Conservation (phyloP, 2,888 invertebrate species). For the Drosophila phalerata region DNA sequence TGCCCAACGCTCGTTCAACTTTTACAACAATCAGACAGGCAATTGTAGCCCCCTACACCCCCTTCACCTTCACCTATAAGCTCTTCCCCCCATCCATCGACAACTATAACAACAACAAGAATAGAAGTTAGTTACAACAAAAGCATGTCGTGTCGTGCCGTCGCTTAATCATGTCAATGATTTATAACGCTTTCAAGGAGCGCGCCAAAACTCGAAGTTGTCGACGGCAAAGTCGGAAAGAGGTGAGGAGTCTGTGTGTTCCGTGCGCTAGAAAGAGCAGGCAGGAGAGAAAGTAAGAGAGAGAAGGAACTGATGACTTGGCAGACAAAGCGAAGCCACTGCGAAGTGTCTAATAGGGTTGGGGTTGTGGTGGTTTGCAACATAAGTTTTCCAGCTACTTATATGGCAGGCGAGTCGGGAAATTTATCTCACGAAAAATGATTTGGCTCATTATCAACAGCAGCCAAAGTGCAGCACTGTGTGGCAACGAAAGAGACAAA, state of each 20-base stretch:
- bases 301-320: slow-evolving; percentile 63
- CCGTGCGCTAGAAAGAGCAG: neutral
- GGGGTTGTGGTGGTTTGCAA: slow-evolving; percentile 53
- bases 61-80: too few species aligned
- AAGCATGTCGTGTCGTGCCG: slow-evolving; percentile 79
- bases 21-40: slow-evolving; percentile 16
- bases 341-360: slow-evolving; percentile 7
- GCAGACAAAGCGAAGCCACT: slow-evolving; percentile 64
- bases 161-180: slow-evolving; percentile 82
- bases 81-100: neutral
- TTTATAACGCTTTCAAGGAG: slow-evolving; percentile 82
- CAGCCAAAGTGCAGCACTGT: slow-evolving; percentile 75
- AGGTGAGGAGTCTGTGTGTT: slow-evolving; percentile 43
- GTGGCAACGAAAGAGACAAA: slow-evolving; percentile 11
- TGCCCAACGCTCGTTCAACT: slow-evolving; percentile 15
- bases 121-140: slow-evolving; percentile 59
- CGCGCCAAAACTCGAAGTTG: slow-evolving; percentile 76
- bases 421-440: slow-evolving; percentile 81
- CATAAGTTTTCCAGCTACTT: slow-evolving; percentile 78
- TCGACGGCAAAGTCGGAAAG: slow-evolving; percentile 65
- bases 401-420: slow-evolving; percentile 62
- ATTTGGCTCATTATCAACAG: slow-evolving; percentile 82
- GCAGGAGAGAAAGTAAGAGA: neutral
- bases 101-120: slow-evolving; percentile 22
- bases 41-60: neutral